Percentiles rank a stretch among this genome's conserved stretches.
These are phyloP conservation scores for Corapipo altera DNA, from an alignment of 2,113 vertebrate genomes.

Conservation along the genomic window DNA sequence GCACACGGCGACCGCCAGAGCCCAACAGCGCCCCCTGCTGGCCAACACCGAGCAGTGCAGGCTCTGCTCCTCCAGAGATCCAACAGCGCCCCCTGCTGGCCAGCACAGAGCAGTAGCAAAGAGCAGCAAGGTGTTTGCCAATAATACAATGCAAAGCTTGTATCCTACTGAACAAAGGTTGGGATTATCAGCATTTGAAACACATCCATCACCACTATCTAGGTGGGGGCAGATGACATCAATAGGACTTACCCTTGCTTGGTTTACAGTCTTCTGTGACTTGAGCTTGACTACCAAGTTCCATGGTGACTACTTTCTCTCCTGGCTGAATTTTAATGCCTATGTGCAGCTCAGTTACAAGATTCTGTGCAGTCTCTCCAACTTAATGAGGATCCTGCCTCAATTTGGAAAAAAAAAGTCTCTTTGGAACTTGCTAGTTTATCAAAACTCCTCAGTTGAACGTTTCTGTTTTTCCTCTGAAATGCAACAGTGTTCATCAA, in stretches of 20 bases:
- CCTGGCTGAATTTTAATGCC: neutral
- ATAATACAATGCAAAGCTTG: neutral
- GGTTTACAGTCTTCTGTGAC: neutral
- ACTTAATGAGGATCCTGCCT: neutral
- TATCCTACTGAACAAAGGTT: neutral
- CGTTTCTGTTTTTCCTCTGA: neutral
- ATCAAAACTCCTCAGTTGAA: neutral
- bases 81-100: too few species aligned
- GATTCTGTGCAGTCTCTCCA: neutral
- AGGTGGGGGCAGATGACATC: neutral
- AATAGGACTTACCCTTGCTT: neutral
- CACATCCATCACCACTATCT: neutral
- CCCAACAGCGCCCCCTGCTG: too few species aligned
- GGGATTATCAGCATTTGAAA: neutral
- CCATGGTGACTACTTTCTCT: neutral
- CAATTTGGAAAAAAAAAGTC: neutral
- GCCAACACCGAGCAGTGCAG: too few species aligned
- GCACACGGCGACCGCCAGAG: too few species aligned
- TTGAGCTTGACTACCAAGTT: neutral
- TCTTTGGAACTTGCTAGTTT: neutral
- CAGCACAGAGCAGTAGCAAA: neutral
- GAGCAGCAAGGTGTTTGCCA: neutral
- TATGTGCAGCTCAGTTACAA: neutral
- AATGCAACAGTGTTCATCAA: neutral
- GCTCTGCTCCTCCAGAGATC: too few species aligned